Evolutionary conservation across 2,888 invertebrate species (phyloP).

Genomic region (Idaea biselata): DNA sequence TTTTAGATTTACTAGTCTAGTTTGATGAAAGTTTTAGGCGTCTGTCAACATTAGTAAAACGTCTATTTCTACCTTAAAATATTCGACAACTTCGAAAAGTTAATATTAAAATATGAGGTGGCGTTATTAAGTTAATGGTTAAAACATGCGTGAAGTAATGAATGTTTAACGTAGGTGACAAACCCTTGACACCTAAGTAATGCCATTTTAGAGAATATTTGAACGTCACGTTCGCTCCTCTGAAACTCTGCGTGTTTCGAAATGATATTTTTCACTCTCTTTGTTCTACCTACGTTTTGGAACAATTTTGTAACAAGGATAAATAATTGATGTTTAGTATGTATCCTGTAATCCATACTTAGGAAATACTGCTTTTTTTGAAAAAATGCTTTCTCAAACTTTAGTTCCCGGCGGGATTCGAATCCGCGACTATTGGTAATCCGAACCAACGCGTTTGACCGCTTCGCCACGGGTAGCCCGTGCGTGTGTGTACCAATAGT

Average conservation of each 20-base stretch:
- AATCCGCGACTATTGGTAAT: too few species aligned
- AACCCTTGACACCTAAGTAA: constrained; percentile 1
- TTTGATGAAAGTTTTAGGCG: not conserved
- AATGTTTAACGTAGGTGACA: not conserved
- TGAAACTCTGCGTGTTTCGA: not conserved
- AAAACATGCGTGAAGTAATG: not conserved
- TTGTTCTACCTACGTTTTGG: not conserved
- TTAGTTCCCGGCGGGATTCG: too few species aligned
- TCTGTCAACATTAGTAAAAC: not conserved
- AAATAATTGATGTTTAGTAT: too few species aligned
- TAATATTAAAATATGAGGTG: not conserved
- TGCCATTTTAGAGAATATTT: not conserved
- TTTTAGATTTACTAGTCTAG: not conserved
- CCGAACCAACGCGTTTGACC: too few species aligned
- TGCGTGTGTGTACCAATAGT: too few species aligned
- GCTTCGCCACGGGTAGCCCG: too few species aligned
- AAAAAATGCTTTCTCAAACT: too few species aligned
- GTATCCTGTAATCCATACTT: too few species aligned
- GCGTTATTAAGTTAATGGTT: not conserved
- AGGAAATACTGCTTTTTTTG: too few species aligned
- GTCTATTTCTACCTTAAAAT: not conserved
- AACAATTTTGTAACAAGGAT: not conserved
- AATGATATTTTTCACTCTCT: not conserved
- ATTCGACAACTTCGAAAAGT: not conserved
- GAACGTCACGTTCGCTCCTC: not conserved